phyloP scores from a whole-genome alignment of 2,797 vertebrate genomes.

The Pseudochirops cupreus region DNA sequence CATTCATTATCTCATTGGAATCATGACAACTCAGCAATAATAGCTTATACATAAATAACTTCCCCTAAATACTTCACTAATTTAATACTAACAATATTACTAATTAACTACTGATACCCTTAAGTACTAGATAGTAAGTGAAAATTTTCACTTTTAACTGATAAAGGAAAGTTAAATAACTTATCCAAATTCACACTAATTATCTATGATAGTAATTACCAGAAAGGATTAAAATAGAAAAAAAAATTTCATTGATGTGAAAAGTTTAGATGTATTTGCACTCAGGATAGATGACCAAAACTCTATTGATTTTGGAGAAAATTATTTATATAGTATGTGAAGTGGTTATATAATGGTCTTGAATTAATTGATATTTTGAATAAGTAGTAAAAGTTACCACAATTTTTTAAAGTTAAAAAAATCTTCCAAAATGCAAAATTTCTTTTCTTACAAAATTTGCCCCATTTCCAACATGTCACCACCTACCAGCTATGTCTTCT shows the following conservation, averaged over 20 bases:
- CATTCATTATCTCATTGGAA: constrained; percentile 44
- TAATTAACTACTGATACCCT: no score
- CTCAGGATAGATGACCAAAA: neutral
- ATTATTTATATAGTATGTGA: neutral
- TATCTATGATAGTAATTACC: constrained; percentile 16
- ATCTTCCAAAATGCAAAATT: neutral
- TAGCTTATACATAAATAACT: constrained; percentile 57
- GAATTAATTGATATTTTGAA: neutral
- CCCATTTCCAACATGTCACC: neutral
- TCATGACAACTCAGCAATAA: constrained; percentile 36
- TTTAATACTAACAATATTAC: constrained; percentile 24
- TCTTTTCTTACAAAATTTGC: neutral
- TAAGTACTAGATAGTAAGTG: constrained; percentile 46
- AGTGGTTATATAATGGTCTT: neutral
- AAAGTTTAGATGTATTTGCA: constrained; percentile 28
- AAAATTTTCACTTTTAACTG: constrained; percentile 42
- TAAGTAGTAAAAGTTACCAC: neutral
- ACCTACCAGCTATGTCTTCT: neutral
- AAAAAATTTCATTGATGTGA: constrained; percentile 32
- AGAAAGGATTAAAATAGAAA: neutral
- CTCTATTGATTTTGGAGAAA: constrained; percentile 27
- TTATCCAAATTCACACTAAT: constrained; percentile 59
- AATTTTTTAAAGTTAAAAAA: neutral
- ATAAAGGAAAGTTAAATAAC: constrained; percentile 63
- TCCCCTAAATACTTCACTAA: constrained; percentile 60